Evolutionary conservation across 2,113 vertebrate species (phyloP).

Genomic region (Potamarius usumacintae): DNA sequence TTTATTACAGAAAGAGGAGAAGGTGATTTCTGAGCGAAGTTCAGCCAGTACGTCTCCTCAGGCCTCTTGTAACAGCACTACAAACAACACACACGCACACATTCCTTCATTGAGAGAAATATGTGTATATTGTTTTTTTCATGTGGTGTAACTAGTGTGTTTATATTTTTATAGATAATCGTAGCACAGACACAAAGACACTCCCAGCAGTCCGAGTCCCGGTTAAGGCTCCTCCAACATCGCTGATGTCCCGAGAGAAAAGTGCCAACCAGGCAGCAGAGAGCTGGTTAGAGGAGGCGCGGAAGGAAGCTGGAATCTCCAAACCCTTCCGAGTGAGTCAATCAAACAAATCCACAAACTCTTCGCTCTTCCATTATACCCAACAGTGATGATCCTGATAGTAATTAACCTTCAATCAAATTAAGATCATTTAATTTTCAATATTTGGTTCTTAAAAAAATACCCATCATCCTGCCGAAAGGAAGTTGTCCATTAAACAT

Average conservation of each 20-base stretch:
- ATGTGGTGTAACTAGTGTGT: not conserved
- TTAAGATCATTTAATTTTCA: not conserved
- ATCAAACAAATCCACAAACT: not conserved
- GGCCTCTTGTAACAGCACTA: conserved; percentile 54
- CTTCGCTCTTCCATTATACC: not conserved
- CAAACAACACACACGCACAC: not conserved
- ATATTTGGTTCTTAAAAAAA: not conserved
- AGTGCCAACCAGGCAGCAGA: conserved; percentile 70
- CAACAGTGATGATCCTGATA: not conserved
- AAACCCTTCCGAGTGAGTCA: conserved; percentile 71
- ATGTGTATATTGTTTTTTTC: not conserved
- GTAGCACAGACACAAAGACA: conserved; percentile 57
- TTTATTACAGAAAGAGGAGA: conserved; percentile 47
- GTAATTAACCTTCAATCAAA: too few species aligned
- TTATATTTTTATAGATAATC: conserved; percentile 62
- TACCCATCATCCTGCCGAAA: not conserved
- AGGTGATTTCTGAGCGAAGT: conserved; percentile 30
- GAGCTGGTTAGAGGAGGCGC: conserved; percentile 72
- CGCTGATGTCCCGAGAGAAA: conserved; percentile 58
- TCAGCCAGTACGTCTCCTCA: conserved; percentile 36
- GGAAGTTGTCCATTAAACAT: not conserved
- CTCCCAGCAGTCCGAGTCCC: conserved; percentile 65
- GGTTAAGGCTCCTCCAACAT: conserved; percentile 62
- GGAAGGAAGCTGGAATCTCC: conserved; percentile 75
- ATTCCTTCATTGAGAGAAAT: not conserved